Evolutionary conservation across 2,797 vertebrate genomes (phyloP).

Genomic region (Tiaroga cobitis): DNA sequence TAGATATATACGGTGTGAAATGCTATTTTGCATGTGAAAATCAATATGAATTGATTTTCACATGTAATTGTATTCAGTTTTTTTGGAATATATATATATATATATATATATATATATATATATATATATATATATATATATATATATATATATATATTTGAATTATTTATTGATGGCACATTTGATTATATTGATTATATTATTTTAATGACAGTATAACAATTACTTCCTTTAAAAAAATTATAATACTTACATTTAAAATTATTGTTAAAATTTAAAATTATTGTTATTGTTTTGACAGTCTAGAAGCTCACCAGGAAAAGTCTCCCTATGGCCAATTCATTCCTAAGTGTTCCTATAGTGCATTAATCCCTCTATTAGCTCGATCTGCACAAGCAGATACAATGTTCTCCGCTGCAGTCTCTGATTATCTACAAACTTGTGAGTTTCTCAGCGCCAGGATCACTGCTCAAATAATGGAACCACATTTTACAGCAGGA

Average conservation of each 20-base stretch:
- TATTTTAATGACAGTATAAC: neutral
- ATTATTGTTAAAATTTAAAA: too few relatives aligned
- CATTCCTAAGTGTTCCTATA: conserved; percentile 63
- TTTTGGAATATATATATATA: too few relatives aligned
- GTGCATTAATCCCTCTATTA: conserved; percentile 55
- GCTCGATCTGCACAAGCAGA: conserved; percentile 43
- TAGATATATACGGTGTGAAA: too few relatives aligned
- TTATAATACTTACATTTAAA: too few relatives aligned
- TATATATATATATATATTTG: neutral
- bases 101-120: too few relatives aligned
- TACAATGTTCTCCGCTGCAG: conserved; percentile 68
- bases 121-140: too few relatives aligned
- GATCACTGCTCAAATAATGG: conserved; percentile 61
- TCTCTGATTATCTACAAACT: conserved; percentile 69
- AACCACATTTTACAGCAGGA: conserved; percentile 70
- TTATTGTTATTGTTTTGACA: neutral
- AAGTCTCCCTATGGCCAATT: conserved; percentile 49
- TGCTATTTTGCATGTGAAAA: too few relatives aligned
- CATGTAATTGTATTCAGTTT: too few relatives aligned
- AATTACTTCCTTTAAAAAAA: neutral
- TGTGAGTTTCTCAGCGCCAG: conserved; percentile 50
- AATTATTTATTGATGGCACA: neutral
- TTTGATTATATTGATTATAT: neutral
- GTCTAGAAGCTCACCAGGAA: neutral
- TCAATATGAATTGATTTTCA: too few relatives aligned